Base-by-base conservation (phyloP, 2,888 invertebrate genomes). In the Eudemis profundana region DNA sequence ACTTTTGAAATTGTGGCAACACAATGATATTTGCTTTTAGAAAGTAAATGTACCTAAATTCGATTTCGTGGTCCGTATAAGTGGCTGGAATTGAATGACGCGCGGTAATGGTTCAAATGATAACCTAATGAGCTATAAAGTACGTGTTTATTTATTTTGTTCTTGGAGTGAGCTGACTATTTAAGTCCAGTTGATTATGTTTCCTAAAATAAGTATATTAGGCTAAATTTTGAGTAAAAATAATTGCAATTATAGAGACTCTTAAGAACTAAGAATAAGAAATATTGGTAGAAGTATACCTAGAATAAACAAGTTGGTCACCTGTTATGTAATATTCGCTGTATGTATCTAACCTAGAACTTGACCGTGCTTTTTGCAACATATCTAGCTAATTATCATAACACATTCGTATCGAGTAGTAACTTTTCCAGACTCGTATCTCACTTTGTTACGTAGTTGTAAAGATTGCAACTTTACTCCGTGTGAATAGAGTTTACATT, bases 41-140 rank as follows among this genome's bases (percentile, higher is more conserved):
- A 86, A 86, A 86, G 86, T 83, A 74, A 78, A 79, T 40, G 74
- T 78, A n/a, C n/a, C n/a, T n/a, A 76, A 79, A 78, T 76, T 74
- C 72, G 64, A 78, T 79, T 80, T 81, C 74, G 83, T 76, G 75
- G 76, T 63, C 72, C 70, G 70, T 70, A 69, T 73, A 70, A 73
- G 21, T 50, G 40, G 27, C 17, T 27, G 42, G 21, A 10, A 38
- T 23, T 15, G 14, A 59, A 36, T 46, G 27, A 38, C 38, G 19
- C 54, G 15, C 14, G 5, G 33, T 36, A 38, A n/a, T 50, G 21
- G 23, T 47, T 47, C 15, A 19, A 44, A 40, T 42, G 12, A 10
- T 40, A 36, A 56, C 14, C 17, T 36, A 54, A 21, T 12, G 5
- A 14, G 3, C 5, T 3, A 4, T 40, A 4, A 4, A 14, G n/a